These are phyloP conservation scores for Setophaga coronata DNA, from an alignment of 2,113 vertebrate species.

Conservation along the genomic window DNA sequence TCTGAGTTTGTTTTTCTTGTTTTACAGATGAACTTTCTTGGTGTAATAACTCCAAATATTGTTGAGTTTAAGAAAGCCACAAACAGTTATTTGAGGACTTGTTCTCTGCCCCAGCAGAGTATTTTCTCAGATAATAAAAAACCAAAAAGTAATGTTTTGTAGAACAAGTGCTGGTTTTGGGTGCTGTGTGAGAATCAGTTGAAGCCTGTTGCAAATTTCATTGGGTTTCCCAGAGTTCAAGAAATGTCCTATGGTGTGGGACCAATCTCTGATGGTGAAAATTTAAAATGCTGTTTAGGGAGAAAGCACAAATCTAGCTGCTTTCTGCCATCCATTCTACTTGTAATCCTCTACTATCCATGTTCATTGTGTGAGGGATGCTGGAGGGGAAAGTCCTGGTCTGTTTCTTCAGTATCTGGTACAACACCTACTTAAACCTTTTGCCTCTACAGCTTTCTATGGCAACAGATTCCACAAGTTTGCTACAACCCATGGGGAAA, in stretches of 20 bases:
- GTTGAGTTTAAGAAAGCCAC: neutral
- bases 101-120: neutral
- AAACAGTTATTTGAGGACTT: neutral
- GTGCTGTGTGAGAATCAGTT: neutral
- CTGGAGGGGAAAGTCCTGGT: neutral
- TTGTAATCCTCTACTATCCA: neutral
- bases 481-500: neutral
- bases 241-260: neutral
- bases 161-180: neutral
- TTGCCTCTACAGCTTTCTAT: neutral
- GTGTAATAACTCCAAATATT: neutral
- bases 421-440: neutral
- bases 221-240: neutral
- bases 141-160: neutral
- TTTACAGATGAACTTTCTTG: neutral
- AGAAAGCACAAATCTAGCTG: neutral
- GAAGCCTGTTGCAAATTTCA: neutral
- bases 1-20: neutral
- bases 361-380: rapidly evolving
- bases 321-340: neutral
- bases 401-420: neutral
- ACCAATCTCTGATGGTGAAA: neutral
- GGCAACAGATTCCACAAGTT: neutral
- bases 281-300: neutral
- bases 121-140: neutral